Base-by-base conservation (phyloP, 53 echinoderm and acorn worm species). In the Holothuria scabra region DNA sequence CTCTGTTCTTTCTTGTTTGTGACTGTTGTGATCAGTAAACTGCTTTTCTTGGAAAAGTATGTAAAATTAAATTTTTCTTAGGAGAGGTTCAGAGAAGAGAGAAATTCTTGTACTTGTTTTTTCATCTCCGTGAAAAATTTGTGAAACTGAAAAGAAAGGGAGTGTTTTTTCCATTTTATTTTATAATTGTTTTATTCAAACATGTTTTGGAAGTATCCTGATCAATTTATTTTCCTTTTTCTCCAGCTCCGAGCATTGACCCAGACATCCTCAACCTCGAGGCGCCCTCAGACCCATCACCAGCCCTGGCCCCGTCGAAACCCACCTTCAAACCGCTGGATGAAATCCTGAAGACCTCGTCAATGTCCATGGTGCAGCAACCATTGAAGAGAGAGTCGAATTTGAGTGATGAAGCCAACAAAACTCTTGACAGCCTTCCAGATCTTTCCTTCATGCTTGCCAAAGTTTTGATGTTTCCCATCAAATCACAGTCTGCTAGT, bases 381-480 rank as follows among this genome's bases (percentile, higher is more conserved):
- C 86, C 78, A 12, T 69, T 85, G 22, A 90, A 92, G 84, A 62
- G 93, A 48, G 96, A 96, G 28, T 66, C 84, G 0, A 86, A 83
- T 12, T 86, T 96, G 65, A 96, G 96, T 79, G 70, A 64, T 30
- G 96, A 96, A 66, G 90, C 96, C 66, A 91, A 91, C 67, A 46
- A 75, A 0, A 87, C 93, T 28, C 86, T 96, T 52, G 93, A 93
- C 60, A 66, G 83, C 12, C 81, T 96, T 7, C 93, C 96, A 6
- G 87, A 90, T 33, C 88, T 96, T 60, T 93, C 93, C 83, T 96
- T 91, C 87, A 96, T 96, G 96, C 92, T 94, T 31, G 91, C 96
- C 31, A 93, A 94, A 68, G 96, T 96, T 21, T 85, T 96, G 25
- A 96, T 96, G 96, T 96, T 96, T 59, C 96, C 96, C 34, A 90